Conservation (phyloP, 2,888 invertebrate genomes). For the Emmelina monodactyla region DNA sequence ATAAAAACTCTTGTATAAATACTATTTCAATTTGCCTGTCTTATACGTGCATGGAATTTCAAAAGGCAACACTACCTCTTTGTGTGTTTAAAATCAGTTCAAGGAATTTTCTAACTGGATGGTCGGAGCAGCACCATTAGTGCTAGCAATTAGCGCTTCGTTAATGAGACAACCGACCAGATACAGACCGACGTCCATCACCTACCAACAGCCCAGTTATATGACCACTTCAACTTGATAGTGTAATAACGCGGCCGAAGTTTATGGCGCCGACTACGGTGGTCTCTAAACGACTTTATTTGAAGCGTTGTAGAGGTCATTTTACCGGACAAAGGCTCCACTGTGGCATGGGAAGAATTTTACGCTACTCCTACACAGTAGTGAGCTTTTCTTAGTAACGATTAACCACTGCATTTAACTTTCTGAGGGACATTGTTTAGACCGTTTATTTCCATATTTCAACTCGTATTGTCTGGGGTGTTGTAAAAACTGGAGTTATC, state of each 20-base stretch:
- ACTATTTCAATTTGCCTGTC: neutral
- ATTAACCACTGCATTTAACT: no score
- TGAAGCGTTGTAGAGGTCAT: slow-evolving; percentile 31
- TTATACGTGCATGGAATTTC: neutral
- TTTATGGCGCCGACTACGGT: slow-evolving; percentile 25
- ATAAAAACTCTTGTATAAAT: no score
- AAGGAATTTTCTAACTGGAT: slow-evolving; percentile 50
- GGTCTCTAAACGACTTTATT: slow-evolving; percentile 33
- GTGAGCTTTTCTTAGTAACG: no score
- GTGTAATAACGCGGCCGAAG: slow-evolving; percentile 31
- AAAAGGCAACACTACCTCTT: slow-evolving; percentile 18
- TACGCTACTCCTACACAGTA: slow-evolving; percentile 16
- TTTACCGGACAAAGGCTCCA: slow-evolving; percentile 20
- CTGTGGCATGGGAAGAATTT: slow-evolving; percentile 23
- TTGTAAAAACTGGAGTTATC: no score
- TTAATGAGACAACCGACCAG: slow-evolving; percentile 49
- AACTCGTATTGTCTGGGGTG: no score
- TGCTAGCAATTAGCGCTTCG: slow-evolving; percentile 52
- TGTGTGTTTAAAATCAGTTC: slow-evolving; percentile 47
- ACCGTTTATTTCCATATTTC: no score
- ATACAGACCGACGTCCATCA: slow-evolving; percentile 22
- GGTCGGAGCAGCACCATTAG: slow-evolving; percentile 47
- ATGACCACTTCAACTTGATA: slow-evolving; percentile 32
- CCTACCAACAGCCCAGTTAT: slow-evolving; percentile 17
- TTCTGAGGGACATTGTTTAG: no score